Conservation (phyloP, 2,797 vertebrate genomes). For the Poecilia velifera region DNA sequence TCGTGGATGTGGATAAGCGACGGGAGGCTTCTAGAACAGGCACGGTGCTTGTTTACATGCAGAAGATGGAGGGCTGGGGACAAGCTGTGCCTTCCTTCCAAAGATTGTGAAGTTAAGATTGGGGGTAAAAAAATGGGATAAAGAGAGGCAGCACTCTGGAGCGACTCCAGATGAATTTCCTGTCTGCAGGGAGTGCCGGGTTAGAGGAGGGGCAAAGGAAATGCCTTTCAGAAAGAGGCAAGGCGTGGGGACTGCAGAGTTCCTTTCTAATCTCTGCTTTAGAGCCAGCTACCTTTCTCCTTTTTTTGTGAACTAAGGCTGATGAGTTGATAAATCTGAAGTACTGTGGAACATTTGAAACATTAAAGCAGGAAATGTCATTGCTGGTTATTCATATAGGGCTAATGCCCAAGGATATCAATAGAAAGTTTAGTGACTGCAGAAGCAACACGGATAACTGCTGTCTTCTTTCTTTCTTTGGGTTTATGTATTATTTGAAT, state of each 20-base stretch:
- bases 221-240: conserved; percentile 46
- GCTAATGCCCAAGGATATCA: neutral
- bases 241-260: conserved; percentile 13
- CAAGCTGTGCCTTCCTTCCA: conserved; percentile 59
- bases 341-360: conserved; percentile 6
- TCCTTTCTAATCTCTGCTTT: conserved; percentile 14
- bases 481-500: neutral
- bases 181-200: conserved; percentile 61
- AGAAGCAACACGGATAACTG: neutral
- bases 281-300: neutral
- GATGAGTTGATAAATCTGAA: neutral
- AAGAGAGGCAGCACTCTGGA: conserved; percentile 53
- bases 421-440: neutral
- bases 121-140: conserved; percentile 38
- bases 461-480: neutral
- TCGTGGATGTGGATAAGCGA: conserved; percentile 19
- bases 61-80: conserved; percentile 35
- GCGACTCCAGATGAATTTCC: conserved; percentile 71
- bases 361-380: neutral
- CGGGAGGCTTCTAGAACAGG: conserved; percentile 43
- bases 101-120: conserved; percentile 39
- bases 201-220: conserved; percentile 62
- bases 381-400: neutral
- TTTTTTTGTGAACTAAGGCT: neutral
- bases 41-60: conserved; percentile 64